phyloP scores from a whole-genome alignment of 2,888 invertebrate genomes.

The Cheilosia impressa region DNA sequence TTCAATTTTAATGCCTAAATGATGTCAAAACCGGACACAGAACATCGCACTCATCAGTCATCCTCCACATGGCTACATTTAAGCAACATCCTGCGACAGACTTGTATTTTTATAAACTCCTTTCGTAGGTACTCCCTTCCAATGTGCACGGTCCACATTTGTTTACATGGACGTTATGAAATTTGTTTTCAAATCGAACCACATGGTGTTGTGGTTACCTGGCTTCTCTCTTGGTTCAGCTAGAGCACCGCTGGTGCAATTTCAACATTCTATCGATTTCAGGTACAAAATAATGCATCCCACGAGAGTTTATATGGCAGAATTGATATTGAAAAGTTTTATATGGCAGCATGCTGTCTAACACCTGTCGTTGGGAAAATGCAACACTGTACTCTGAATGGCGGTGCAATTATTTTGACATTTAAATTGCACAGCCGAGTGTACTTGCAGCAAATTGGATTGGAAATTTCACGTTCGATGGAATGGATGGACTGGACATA shows the following conservation, averaged over 20 bases:
- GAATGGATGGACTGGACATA: not conserved
- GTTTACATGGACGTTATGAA: not conserved
- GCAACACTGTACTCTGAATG: not conserved
- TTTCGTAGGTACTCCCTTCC: not conserved
- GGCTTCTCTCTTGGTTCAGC: not conserved
- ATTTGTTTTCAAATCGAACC: slow-evolving; percentile 1
- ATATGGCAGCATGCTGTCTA: slow-evolving; percentile 7
- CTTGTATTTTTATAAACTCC: too few species aligned
- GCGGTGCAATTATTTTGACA: slow-evolving; percentile 47
- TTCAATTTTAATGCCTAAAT: too few species aligned
- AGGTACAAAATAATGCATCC: not conserved
- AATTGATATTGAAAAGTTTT: slow-evolving; percentile 5
- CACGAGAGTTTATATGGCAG: not conserved
- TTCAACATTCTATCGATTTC: not conserved
- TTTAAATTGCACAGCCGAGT: slow-evolving; percentile 47
- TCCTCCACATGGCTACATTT: too few species aligned
- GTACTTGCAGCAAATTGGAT: slow-evolving; percentile 33
- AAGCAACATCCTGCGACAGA: too few species aligned
- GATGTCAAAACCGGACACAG: too few species aligned
- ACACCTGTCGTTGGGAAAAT: slow-evolving; percentile 23
- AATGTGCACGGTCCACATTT: not conserved
- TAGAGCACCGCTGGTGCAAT: not conserved
- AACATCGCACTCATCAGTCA: too few species aligned
- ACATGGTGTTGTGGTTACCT: not conserved
- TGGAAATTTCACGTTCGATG: not conserved